These are phyloP conservation scores for Eupithecia vulgata DNA, from an alignment of 2,888 invertebrate species.

Conservation along the genomic window DNA sequence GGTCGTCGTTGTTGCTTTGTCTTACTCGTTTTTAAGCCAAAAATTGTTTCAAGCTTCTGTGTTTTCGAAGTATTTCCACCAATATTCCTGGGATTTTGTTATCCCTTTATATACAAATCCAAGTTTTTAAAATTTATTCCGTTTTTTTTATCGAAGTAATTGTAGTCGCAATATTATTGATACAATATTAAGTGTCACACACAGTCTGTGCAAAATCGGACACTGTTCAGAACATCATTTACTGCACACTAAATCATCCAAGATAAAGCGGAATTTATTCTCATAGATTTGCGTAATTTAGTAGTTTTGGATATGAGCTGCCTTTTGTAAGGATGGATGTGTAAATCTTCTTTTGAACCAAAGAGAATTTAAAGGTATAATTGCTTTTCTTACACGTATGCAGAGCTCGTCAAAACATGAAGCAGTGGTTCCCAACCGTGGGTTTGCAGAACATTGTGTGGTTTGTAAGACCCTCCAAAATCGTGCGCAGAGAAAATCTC, in stretches of 20 bases:
- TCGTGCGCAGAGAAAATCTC: neutral
- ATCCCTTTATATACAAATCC: no score
- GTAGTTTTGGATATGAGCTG: neutral
- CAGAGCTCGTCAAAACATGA: neutral
- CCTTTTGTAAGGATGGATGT: neutral
- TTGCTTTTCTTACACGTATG: neutral
- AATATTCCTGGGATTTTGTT: no score
- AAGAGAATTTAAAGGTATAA: slow-evolving; percentile 1
- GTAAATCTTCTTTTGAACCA: slow-evolving; percentile 6
- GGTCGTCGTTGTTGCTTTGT: no score
- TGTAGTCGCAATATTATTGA: neutral
- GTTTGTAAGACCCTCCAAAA: neutral
- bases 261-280: slow-evolving; percentile 6
- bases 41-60: no score
- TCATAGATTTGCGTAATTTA: slow-evolving; percentile 1
- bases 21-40: no score
- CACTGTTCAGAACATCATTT: neutral
- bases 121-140: no score
- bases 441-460: neutral
- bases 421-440: neutral
- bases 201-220: neutral
- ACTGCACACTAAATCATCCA: neutral
- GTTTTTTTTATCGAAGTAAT: no score
- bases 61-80: no score
- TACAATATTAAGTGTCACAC: neutral